Base-by-base conservation (phyloP, 2,797 vertebrate genomes). In the Hapalemur alaotrensis region DNA sequence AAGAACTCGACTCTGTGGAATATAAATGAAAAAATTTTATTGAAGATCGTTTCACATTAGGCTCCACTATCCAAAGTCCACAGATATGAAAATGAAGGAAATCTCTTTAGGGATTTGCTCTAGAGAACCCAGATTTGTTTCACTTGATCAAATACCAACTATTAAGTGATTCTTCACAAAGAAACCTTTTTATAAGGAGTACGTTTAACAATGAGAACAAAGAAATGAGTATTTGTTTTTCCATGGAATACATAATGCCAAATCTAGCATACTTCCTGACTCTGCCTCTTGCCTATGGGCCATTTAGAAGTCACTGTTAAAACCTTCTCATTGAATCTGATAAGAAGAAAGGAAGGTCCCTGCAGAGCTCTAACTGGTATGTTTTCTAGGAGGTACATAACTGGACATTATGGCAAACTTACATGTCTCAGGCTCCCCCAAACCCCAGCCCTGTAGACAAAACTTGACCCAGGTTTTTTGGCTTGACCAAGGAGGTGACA, bases 31-130 rank as follows among this genome's bases (percentile, higher is more conserved):
- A 89, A 91, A 84, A 69, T 38, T 28, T 14, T 78, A 81, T 32
- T 93, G 28, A 95, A 63, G 50, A 79, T 65, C 17, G 15, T 75
- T 92, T 81, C 43, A 59, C 63, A 85, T 50, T 41, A 79, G 69
- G 78, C 25, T 61, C 70, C 2, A 48, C 48, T 78, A 69, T 54
- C 63, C 48, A 22, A 90, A 95, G 50, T 73, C 54, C 46, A 91
- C 78, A 96, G 92, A 88, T 50, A 94, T 28, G 41, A 88, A 96
- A 93, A 95, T 59, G 59, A 95, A 91, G 67, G 38, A 73, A 84
- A 63, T 85, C 38, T 86, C 82, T 89, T 92, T 38, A 87, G 80
- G 50, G 83, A 82, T 92, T 84, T 95, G 30, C 59, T 80, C 25
- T 61, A 52, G 28, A 89, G 30, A 84, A 54, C 14, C 25, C 70